Percentiles rank a stretch among this genome's conserved stretches.
phyloP scores from a whole-genome alignment of 2,888 invertebrate species.

The Bombyx huttoni region DNA sequence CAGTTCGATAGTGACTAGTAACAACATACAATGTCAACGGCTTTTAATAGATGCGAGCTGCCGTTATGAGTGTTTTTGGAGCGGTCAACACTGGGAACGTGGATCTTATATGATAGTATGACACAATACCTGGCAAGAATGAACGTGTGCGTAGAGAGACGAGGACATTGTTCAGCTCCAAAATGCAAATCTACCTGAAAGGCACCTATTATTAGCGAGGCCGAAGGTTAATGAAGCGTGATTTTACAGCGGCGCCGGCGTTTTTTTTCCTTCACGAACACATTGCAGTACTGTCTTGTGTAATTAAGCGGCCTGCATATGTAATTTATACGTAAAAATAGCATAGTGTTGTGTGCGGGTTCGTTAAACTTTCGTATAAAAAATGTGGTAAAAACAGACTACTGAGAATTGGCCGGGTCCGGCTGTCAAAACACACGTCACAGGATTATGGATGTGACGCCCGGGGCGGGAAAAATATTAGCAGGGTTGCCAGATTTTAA shows the following conservation, averaged over 20 bases:
- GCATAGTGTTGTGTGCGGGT: constrained; percentile 34
- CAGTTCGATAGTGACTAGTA: constrained; percentile 36
- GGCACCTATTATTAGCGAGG: constrained; percentile 28
- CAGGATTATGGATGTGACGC: constrained; percentile 63
- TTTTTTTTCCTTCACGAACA: constrained; percentile 36
- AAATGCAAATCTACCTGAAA: constrained; percentile 16
- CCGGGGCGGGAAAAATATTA: constrained; percentile 28
- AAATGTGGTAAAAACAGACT: constrained; percentile 35
- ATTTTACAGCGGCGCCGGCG: constrained; percentile 43
- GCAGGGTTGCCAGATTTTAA: constrained; percentile 12
- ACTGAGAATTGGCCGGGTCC: constrained; percentile 35
- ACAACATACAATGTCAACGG: constrained; percentile 19
- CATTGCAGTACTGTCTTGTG: constrained; percentile 50
- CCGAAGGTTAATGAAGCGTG: constrained; percentile 43
- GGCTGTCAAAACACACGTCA: constrained; percentile 64
- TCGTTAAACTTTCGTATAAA: constrained; percentile 38
- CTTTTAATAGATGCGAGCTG: constrained; percentile 10
- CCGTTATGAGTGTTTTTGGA: constrained; percentile 9
- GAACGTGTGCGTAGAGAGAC: constrained; percentile 42
- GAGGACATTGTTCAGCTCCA: constrained; percentile 21
- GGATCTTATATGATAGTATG: constrained; percentile 18
- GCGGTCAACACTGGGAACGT: constrained; percentile 13
- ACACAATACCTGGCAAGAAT: constrained; percentile 54
- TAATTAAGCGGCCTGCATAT: constrained; percentile 59
- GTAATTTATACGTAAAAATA: constrained; percentile 62